Base-by-base conservation (phyloP, 2,797 vertebrate species). In the Enteromius fasciolatus region DNA sequence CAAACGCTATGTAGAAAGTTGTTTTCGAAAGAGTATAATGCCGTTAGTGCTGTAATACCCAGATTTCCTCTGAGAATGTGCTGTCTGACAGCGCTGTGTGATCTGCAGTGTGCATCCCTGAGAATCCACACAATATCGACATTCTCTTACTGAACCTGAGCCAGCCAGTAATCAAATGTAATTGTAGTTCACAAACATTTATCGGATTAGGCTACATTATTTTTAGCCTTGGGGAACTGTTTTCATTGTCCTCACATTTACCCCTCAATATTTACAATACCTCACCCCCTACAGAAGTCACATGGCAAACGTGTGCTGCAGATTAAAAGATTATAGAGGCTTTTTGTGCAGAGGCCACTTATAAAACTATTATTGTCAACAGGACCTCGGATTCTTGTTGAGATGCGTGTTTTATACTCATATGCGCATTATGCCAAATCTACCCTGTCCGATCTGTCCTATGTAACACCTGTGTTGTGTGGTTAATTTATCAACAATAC, bases 251-350 rank as follows among this genome's bases (percentile, higher is more conserved):
- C 88, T 86, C 67, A 67, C 54, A 83, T 74, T 75, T 54, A 31
- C 74, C 63, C 39, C 54, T 69, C 48, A 33, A 83, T 73, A 78
- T 80, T 68, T 73, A 83, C 44, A 36, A 67, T 61, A 23, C 54
- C 64, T 81, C 57, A 87, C 81, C 91, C 91, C 87, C 72, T 89
- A 85, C 90, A 89, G 83, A 89, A 87, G 86, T 91, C 92, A 92
- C 89, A 84, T 87, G 88, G 89, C 76, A 86, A 31, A 63, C 52
- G 78, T 89, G 89, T 90, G 88, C 88, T 86, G 90, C 89, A 94
- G 93, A 94, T 94, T 94, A 94, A 92, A 89, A 93, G 93, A 94
- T 94, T 94, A 95, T 91, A 91, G 88, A 91, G 25, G 81, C 90
- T 93, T 93, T 94, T 85, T 88, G 84, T 85, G 31, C 46, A 25